Conservation (phyloP, 2,797 vertebrate genomes). For the Echiichthys vipera region DNA sequence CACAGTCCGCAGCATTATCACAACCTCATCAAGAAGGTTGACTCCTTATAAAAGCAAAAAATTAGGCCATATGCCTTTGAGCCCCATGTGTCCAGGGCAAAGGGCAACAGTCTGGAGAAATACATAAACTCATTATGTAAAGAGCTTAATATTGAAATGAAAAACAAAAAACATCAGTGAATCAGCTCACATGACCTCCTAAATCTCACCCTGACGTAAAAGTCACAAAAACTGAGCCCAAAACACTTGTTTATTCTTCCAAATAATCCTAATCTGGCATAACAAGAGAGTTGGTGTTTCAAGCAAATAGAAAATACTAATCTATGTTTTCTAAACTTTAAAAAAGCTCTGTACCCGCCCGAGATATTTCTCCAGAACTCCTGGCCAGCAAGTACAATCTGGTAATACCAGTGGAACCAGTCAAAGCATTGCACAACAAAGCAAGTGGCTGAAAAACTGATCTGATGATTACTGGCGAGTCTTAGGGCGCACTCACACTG, state of each 20-base stretch:
- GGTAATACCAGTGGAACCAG: not conserved
- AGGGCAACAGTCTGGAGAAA: slow-evolving; percentile 48
- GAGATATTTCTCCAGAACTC: not conserved
- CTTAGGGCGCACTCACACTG: too few species aligned
- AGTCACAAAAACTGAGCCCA: not conserved
- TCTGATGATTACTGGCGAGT: not conserved
- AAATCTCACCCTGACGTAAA: not conserved
- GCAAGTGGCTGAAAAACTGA: not conserved
- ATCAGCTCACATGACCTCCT: not conserved
- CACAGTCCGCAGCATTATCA: slow-evolving; percentile 60
- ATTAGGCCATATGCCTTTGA: not conserved
- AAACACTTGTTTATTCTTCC: not conserved
- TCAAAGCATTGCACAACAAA: slow-evolving; percentile 12
- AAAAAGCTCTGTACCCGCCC: not conserved
- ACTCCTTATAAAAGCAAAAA: slow-evolving; percentile 22
- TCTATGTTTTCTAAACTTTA: not conserved
- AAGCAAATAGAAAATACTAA: not conserved
- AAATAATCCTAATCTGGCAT: slow-evolving; percentile 19
- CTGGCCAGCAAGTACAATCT: not conserved
- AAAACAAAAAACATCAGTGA: slow-evolving; percentile 24
- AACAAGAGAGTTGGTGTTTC: slow-evolving; percentile 33
- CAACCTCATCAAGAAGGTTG: not conserved
- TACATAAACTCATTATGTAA: slow-evolving; percentile 41
- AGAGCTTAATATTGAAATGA: slow-evolving; percentile 1
- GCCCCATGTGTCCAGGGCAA: slow-evolving; percentile 47